Percentiles rank a stretch among this genome's conserved stretches.
phyloP scores from a whole-genome alignment of 2,113 vertebrate species.

The Hippotragus niger region DNA sequence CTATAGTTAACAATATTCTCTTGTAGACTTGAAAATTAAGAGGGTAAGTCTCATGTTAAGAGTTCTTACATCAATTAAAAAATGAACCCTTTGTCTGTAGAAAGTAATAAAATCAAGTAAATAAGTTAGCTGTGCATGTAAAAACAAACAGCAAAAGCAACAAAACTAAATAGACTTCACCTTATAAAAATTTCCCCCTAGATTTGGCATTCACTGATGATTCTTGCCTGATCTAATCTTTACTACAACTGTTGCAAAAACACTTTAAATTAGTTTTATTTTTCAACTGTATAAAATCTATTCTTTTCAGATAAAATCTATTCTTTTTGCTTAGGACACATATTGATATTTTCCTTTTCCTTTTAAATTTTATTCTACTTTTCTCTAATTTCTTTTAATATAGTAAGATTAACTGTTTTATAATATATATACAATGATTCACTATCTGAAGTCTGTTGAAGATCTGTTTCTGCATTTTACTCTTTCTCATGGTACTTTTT shows the following conservation, averaged over 20 bases:
- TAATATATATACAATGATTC: background rate
- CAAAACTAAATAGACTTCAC: background rate
- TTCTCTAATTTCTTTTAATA: background rate
- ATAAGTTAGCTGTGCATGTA: background rate
- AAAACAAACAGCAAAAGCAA: background rate
- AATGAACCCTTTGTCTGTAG: background rate
- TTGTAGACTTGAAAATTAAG: background rate
- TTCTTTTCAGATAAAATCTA: slow-evolving; percentile 6
- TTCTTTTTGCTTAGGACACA: background rate
- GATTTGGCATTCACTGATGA: background rate
- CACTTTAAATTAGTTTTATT: slow-evolving; percentile 1
- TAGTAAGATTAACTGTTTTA: background rate
- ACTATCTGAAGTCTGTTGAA: background rate
- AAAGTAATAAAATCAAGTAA: background rate
- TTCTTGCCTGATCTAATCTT: background rate
- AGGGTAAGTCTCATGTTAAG: background rate
- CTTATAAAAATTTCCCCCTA: background rate
- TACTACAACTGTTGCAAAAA: background rate
- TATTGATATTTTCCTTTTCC: background rate
- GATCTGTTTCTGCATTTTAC: background rate
- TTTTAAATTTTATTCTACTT: background rate
- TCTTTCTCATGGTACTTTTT: background rate
- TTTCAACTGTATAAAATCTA: background rate
- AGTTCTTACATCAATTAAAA: background rate
- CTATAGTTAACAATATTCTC: background rate